Evolutionary conservation across 2,797 vertebrate genomes (phyloP), one percentile per base, ranked within the genome.

Genomic region (Trematomus bernacchii): DNA sequence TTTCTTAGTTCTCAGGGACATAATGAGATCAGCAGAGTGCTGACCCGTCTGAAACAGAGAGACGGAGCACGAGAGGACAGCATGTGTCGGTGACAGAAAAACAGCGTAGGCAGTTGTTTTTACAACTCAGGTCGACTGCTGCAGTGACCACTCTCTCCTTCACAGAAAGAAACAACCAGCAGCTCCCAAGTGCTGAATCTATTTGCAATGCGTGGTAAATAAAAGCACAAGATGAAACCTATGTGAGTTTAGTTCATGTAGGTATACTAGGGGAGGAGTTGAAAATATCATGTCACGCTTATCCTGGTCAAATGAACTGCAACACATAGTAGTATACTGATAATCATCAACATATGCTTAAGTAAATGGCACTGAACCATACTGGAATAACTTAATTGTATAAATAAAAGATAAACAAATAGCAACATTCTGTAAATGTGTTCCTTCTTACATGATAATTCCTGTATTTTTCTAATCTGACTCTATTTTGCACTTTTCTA

Each of bases 1-100:
- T 76, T 57, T 71, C 47, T 60, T 46, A 21, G 60, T 62, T 54
- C 43, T 67, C 42, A 1, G n/a, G 15, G 8, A 59, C 61, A 68
- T 61, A 67, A 69, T 61, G 33, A 73, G 23, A 71, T 79, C 37
- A 78, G 71, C n/a, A 65, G 13, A 77, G 30, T 50, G 71, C 70
- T 66, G 77, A 70, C 52, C 48, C 2, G 14, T 37, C 3, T 71
- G 21, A 65, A 33, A 62, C 23, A 13, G 21, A 16, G 27, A 53
- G 33, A 55, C 1, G 23, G n/a, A 54, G 46, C 14, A 57, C 33
- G 70, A 73, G 66, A 47, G 52, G 18, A 58, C 52, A 46, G 40
- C 52, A 44, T 48, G 52, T 6, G 18, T 54, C 65, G 19, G n/a
- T 57, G 30, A 76, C 62, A 77, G 33, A 71, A 71, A 72, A 64